A percentile compares a stretch with the other conserved stretches of the same genome.
Evolutionary conservation across 2,888 invertebrate genomes (phyloP).

Genomic region (Diploptera punctata): DNA sequence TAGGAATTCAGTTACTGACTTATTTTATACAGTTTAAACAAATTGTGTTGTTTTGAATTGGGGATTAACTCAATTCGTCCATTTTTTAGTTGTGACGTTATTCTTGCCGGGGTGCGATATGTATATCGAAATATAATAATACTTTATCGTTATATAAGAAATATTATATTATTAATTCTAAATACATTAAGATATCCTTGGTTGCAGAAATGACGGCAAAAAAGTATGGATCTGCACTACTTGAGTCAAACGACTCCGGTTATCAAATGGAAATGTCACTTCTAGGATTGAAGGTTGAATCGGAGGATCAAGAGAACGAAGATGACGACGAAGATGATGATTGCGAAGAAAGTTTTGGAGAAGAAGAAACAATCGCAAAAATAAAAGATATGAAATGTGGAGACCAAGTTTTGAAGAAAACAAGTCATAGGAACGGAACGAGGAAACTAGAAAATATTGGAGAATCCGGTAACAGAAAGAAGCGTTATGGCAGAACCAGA

Average conservation of each 20-base stretch:
- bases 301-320: constrained; percentile 16
- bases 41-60: too few relatives aligned
- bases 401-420: not conserved
- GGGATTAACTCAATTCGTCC: too few relatives aligned
- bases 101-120: too few relatives aligned
- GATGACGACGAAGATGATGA: constrained; percentile 25
- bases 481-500: constrained; percentile 22
- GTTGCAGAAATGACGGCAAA: constrained; percentile 27
- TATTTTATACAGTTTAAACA: too few relatives aligned
- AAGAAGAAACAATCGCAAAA: not conserved
- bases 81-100: too few relatives aligned
- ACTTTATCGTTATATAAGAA: too few relatives aligned
- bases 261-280: constrained; percentile 25
- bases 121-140: too few relatives aligned
- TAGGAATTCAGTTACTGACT: too few relatives aligned
- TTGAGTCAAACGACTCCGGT: constrained; percentile 15
- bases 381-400: not conserved
- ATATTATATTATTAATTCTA: too few relatives aligned
- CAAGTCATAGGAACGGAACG: not conserved
- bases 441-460: not conserved
- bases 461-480: not conserved
- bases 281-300: constrained; percentile 19
- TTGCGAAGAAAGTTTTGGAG: not conserved
- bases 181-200: too few relatives aligned
- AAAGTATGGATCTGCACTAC: not conserved